phyloP scores from a whole-genome alignment of 2,888 invertebrate species.

The Myathropa florea region DNA sequence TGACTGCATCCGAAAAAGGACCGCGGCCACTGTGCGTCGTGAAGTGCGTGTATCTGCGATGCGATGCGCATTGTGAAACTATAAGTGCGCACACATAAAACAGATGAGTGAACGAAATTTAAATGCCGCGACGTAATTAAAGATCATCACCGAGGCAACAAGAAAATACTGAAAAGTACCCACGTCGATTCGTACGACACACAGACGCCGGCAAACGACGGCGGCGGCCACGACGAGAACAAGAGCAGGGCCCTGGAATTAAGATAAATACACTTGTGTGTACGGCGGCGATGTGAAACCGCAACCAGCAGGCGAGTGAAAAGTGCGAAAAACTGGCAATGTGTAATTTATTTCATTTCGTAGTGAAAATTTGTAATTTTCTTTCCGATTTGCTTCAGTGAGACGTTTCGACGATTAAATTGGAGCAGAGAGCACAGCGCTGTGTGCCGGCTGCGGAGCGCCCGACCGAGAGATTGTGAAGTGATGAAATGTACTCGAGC shows the following conservation, averaged over 20 bases:
- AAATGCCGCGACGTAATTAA: slow-evolving; percentile 70
- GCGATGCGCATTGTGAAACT: slow-evolving; percentile 66
- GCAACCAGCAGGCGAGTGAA: slow-evolving; percentile 3
- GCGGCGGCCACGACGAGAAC: neutral
- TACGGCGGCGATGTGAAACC: neutral
- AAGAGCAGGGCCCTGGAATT: slow-evolving; percentile 2
- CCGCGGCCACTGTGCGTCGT: neutral
- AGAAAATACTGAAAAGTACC: slow-evolving; percentile 7
- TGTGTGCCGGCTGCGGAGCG: neutral
- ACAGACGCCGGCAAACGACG: no score
- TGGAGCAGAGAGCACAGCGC: slow-evolving; percentile 24
- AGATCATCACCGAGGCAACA: slow-evolving; percentile 57
- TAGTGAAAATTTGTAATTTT: slow-evolving; percentile 67
- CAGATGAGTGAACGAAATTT: slow-evolving; percentile 71
- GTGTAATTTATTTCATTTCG: slow-evolving; percentile 59
- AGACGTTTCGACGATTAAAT: slow-evolving; percentile 67
- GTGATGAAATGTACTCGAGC: slow-evolving; percentile 57
- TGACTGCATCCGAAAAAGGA: slow-evolving; percentile 24
- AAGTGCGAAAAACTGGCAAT: slow-evolving; percentile 55
- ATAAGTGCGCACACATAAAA: slow-evolving; percentile 66
- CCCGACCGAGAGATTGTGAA: slow-evolving; percentile 37
- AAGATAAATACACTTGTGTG: neutral
- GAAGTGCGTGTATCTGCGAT: neutral
- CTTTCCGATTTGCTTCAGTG: slow-evolving; percentile 68
- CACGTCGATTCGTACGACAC: neutral